Base-by-base conservation (phyloP, 2,113 vertebrate species). In the Rhea americana region DNA sequence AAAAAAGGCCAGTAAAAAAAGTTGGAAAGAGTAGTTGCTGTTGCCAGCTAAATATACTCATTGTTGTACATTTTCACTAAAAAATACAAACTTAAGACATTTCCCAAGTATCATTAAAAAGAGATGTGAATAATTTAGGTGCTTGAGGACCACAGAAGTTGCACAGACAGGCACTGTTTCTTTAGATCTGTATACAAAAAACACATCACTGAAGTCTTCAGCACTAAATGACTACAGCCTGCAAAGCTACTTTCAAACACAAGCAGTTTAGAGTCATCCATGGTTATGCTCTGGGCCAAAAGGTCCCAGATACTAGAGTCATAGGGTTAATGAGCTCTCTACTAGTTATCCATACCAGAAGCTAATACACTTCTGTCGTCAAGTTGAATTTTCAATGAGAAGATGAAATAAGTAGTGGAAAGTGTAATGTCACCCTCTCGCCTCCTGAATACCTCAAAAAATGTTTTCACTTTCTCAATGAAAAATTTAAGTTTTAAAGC, bases 241-340 rank as follows among this genome's bases (percentile, higher is more conserved):
- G 39, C 25, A 85, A 51, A 71, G n/a, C 47, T 51, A 9, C 10
- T 81, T 76, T 56, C 12, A 37, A 24, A n/a, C 24, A 37, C 7
- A 48, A 67, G 21, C 8, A 88, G 3, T 22, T 88, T 37, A 45
- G 47, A 56, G 35, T 20, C 61, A 37, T 67, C 45, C 41, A 30
- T 1, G 2, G 47, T 7, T 21, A 9, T 1, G 30, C 48, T 73
- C 22, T 48, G 45, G 50, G 50, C 15, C 76, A 85, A 59, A 73
- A 59, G 30, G 22, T 86, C 56, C 26, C 35, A 32, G 35, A 5
- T 4, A 62, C 7, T 35, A 62, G 37, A 39, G 55, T 35, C 72
- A 43, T 9, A 17, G 7, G 41, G 80, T 85, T 90, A 95, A 88
- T 63, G 50, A 94, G 37, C 39, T 83, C 63, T 63, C 50, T 70